Conservation (phyloP, 2,888 invertebrate genomes). For the Mythimna loreyi region DNA sequence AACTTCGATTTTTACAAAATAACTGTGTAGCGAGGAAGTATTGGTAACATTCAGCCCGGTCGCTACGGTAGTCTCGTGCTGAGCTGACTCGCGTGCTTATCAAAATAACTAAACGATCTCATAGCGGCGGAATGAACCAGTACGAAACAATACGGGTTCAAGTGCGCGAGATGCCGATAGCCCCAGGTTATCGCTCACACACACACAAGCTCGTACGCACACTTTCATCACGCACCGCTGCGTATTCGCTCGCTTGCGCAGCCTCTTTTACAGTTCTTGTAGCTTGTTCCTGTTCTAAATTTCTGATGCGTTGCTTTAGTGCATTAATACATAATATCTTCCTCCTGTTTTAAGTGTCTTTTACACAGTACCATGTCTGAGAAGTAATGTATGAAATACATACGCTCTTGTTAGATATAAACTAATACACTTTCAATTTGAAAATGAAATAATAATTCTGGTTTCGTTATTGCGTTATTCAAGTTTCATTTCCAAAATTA, state of each 20-base stretch:
- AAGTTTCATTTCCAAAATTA: not conserved
- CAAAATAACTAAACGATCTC: slow-evolving; percentile 12
- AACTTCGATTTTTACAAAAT: no score
- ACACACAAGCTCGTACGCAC: not conserved
- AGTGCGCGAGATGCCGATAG: slow-evolving; percentile 60
- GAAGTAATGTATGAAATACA: not conserved
- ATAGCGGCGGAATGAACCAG: slow-evolving; percentile 62
- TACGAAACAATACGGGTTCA: slow-evolving; percentile 57
- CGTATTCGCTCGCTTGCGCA: not conserved
- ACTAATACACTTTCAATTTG: not conserved
- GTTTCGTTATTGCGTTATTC: no score
- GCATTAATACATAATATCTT: not conserved
- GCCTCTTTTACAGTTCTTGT: slow-evolving; percentile 1
- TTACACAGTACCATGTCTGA: not conserved
- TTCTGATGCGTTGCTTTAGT: not conserved
- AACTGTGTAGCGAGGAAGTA: no score
- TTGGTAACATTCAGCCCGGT: not conserved
- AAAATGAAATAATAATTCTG: not conserved
- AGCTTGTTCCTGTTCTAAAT: slow-evolving; percentile 3
- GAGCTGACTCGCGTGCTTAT: not conserved
- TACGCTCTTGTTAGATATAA: not conserved
- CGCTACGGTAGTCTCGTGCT: not conserved
- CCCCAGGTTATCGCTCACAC: slow-evolving; percentile 60
- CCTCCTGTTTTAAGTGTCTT: not conserved
- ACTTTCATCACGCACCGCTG: slow-evolving; percentile 25